Percentiles rank a stretch among this genome's conserved stretches.
These are phyloP conservation scores for Halcyon smyrnensis DNA, from an alignment of 2,797 vertebrate genomes.

Conservation along the genomic window DNA sequence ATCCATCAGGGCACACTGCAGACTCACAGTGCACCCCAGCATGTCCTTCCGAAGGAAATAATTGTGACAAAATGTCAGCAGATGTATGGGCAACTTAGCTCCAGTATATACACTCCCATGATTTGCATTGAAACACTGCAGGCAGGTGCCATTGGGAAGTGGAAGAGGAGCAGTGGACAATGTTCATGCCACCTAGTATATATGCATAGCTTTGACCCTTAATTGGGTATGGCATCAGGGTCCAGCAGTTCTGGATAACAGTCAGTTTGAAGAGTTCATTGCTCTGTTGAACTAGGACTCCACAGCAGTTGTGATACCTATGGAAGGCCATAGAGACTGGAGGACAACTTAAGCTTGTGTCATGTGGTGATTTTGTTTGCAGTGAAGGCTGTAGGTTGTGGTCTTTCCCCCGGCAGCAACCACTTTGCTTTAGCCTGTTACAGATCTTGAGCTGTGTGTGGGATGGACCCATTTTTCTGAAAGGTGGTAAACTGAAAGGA, in stretches of 20 bases:
- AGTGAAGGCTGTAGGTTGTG: background rate
- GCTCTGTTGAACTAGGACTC: background rate
- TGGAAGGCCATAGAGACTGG: background rate
- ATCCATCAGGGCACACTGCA: background rate
- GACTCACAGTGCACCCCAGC: background rate
- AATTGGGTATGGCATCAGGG: background rate
- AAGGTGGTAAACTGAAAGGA: background rate
- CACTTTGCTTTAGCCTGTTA: background rate
- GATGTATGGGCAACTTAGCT: background rate
- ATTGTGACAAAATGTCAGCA: background rate
- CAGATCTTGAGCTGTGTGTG: rapidly evolving
- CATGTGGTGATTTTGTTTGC: background rate
- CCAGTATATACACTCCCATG: background rate
- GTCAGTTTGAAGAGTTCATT: background rate
- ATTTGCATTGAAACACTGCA: background rate
- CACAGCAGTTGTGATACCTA: background rate
- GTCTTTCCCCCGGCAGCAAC: background rate
- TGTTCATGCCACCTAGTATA: background rate
- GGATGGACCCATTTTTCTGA: background rate
- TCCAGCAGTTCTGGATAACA: background rate
- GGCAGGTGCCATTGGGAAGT: background rate
- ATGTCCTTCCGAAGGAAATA: background rate
- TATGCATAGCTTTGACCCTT: background rate
- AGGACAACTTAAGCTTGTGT: background rate
- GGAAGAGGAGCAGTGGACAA: background rate